Evolutionary conservation across 2,888 invertebrate species (phyloP), one percentile per base, ranked within the genome.

Genomic region (Ornithoptera priamus): DNA sequence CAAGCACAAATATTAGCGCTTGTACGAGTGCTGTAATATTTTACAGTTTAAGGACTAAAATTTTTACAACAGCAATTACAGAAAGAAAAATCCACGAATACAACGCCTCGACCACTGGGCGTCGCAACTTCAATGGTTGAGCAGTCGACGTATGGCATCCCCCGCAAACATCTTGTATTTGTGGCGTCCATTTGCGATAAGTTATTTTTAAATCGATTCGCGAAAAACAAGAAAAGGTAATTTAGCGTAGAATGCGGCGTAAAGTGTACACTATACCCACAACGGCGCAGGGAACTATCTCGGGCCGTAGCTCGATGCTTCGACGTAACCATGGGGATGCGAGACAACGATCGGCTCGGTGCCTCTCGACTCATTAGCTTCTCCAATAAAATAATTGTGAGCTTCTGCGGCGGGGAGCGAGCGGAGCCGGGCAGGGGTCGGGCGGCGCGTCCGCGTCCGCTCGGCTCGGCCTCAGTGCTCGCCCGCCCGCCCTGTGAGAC

Each of bases 331-430:
- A 82, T 81, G 80, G 82, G 76, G 80, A 80, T 82, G 82, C 80
- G 80, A 80, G 83, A 81, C 82, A 81, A 76, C 79, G 82, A 79
- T 80, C 80, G 79, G 78, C 77, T 81, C 80, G 85, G 86, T 85
- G 81, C 83, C 83, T 86, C 82, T 84, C 89, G 89, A 87, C 90
- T 91, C 91, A 92, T 92, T 91, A 92, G 89, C 87, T 90, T 88
- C 85, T 82, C 88, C 90, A 89, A 92, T 92, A 91, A 92, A 91
- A 91, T 92, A 91, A 92, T 91, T 89, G 91, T 85, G 91, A 89
- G 89, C 88, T 89, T 87, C 82, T 84, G 85, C 80, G 80, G 84
- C 81, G 85, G 84, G 80, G 80, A 1, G 39, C 8, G 39, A 10
- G 39, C 39, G 39, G 80, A 36, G 73, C 70, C 73, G 80, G 78